Percentiles rank a stretch among this genome's conserved stretches.
Conservation (phyloP, 1,140 invertebrate genomes). For the Epicauta chinensis region DNA sequence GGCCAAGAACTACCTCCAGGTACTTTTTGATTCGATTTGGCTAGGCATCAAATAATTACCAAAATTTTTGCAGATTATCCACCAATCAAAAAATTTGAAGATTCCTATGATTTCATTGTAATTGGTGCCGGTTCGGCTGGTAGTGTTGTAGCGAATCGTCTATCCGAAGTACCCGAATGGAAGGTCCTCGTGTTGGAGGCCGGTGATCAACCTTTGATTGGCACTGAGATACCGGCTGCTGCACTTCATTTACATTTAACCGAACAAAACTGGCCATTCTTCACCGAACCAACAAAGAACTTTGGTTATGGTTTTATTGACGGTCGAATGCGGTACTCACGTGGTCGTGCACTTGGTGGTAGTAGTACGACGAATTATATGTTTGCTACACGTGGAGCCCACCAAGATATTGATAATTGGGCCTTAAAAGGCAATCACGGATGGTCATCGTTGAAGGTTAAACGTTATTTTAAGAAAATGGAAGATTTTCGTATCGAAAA, state of each 20-base stretch:
- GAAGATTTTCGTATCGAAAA: conserved; percentile 51
- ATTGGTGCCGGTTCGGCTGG: conserved; percentile 45
- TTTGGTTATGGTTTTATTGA: conserved; percentile 54
- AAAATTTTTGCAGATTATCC: too few species aligned
- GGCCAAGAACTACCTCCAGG: too few species aligned
- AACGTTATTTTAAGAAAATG: conserved; percentile 76
- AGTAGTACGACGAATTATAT: conserved; percentile 78
- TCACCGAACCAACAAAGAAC: conserved; percentile 59
- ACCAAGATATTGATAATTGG: conserved; percentile 57
- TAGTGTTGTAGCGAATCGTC: conserved; percentile 51
- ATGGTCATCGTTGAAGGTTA: conserved; percentile 77
- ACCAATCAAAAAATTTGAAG: too few species aligned
- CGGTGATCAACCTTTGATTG: conserved; percentile 56
- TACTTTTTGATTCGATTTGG: too few species aligned
- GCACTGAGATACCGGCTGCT: conserved; percentile 65
- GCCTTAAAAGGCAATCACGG: too few species aligned
- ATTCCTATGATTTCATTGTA: conserved; percentile 28
- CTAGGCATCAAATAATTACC: too few species aligned
- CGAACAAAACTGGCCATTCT: conserved; percentile 71
- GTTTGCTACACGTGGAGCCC: conserved; percentile 79
- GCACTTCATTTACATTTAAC: conserved; percentile 61
- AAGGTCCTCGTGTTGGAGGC: conserved; percentile 66
- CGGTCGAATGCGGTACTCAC: conserved; percentile 51
- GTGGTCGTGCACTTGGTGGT: conserved; percentile 63
- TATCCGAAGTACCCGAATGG: conserved; percentile 62